Base-by-base conservation (phyloP, 1,140 invertebrate genomes). In the Pemphigus obesinymphae region DNA sequence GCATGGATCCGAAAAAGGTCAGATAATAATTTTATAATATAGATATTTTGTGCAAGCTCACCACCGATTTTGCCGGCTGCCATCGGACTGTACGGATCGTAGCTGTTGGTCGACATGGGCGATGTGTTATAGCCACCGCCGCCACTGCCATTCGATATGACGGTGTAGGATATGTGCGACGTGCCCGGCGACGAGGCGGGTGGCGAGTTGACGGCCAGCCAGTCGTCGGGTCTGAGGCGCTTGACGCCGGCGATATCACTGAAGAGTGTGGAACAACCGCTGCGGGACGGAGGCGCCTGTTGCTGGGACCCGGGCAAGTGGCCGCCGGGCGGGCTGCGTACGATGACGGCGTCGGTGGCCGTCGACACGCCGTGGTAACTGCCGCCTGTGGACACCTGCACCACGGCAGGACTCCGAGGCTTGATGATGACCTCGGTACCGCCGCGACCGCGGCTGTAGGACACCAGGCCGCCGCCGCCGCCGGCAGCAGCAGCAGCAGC, bases 21-120 rank as follows among this genome's bases (percentile, higher is more conserved):
- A n/a, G n/a, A n/a, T n/a, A n/a, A n/a, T n/a, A n/a, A n/a, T n/a
- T n/a, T n/a, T n/a, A n/a, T n/a, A n/a, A n/a, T 45, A 45, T 45
- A 45, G 1, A 11, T 45, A 45, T 55, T 7, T 31, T 37, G 40
- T 34, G 17, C 66, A 90, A n/a, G n/a, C 92, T 91, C 84, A 94
- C 93, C 84, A 94, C 93, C 92, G 90, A 93, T 91, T 90, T 94
- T 94, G 85, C 93, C 93, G n/a, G n/a, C n/a, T 88, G 93, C 63
- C 48, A 73, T 94, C 58, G 93, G 93, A 89, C 93, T 94, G 87
- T 94, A 95, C 3, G 93, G 92, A 85, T 94, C 93, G 87, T 94
- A 95, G 89, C 93, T 94, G 85, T 92, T 90, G 2, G 92, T 92
- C 37, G 92, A 93, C 89, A 94, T 91, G 0, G 83, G 82, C 8